Evolutionary conservation across 2,888 invertebrate species (phyloP).

Genomic region (Epistrophella euchroma): DNA sequence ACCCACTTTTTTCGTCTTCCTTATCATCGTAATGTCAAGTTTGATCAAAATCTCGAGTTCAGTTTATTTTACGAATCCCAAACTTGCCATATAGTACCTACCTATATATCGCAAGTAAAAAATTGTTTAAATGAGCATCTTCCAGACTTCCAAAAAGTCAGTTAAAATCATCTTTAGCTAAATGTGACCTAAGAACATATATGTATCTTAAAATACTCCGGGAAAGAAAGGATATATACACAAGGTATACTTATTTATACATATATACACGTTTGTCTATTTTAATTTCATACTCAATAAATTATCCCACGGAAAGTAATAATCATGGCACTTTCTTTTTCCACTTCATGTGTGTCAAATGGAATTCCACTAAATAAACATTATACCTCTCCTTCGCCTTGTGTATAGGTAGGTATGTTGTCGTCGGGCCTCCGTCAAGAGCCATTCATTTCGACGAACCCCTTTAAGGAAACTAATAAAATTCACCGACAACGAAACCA

Average conservation of each 20-base stretch:
- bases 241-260: neutral
- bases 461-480: conserved; percentile 62
- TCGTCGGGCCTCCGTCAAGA: conserved; percentile 30
- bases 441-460: conserved; percentile 48
- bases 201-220: too few species aligned
- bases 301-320: conserved; percentile 48
- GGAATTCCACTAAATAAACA: conserved; percentile 56
- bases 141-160: too few species aligned
- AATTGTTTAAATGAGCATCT: too few species aligned
- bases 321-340: conserved; percentile 32
- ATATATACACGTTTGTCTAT: neutral
- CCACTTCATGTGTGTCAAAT: conserved; percentile 62
- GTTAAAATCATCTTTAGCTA: too few species aligned
- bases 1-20: too few species aligned
- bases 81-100: too few species aligned
- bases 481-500: conserved; percentile 27
- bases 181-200: neutral
- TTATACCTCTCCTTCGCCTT: conserved; percentile 18
- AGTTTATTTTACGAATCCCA: too few species aligned
- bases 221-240: neutral
- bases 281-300: conserved; percentile 69
- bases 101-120: too few species aligned
- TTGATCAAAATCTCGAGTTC: too few species aligned
- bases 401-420: neutral
- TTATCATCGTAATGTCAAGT: too few species aligned